Conservation (phyloP, 1,140 invertebrate genomes). For the Eriosoma lanigerum region DNA sequence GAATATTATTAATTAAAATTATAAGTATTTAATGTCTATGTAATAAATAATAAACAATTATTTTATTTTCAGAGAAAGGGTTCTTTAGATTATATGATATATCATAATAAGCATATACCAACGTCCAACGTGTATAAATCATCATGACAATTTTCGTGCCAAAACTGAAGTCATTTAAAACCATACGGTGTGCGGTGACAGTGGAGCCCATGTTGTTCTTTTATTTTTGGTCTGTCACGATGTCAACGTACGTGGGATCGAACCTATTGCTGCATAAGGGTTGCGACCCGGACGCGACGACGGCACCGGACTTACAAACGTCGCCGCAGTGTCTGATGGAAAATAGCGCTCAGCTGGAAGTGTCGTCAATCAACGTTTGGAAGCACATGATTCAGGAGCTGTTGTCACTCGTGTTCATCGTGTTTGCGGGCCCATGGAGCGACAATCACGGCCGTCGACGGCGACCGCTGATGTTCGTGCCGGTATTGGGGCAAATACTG, state of each 20-base stretch:
- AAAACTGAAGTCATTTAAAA: neutral
- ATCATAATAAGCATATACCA: too few relatives aligned
- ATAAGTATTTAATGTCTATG: too few relatives aligned
- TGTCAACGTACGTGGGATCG: neutral
- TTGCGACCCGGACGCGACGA: constrained; percentile 19
- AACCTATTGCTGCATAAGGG: constrained; percentile 40
- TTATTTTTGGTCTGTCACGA: neutral
- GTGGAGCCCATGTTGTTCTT: constrained; percentile 37
- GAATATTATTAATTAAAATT: too few relatives aligned
- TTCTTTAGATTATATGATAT: too few relatives aligned
- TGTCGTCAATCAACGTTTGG: constrained; percentile 37
- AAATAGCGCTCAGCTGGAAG: constrained; percentile 14
- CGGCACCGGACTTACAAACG: neutral
- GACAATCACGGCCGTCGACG: constrained; percentile 56
- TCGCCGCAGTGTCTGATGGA: constrained; percentile 17
- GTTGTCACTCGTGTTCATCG: constrained; percentile 22
- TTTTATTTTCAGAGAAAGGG: too few relatives aligned
- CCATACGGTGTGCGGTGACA: constrained; percentile 9
- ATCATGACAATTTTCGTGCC: neutral
- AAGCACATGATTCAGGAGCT: constrained; percentile 16
- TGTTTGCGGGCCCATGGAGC: constrained; percentile 56
- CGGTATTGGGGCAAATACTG: constrained; percentile 55
- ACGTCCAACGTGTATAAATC: too few relatives aligned
- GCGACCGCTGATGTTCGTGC: constrained; percentile 60
- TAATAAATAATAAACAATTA: too few relatives aligned